These are phyloP conservation scores for Pocillopora meandrina DNA, from an alignment of 92 coral and sea anemone species.

Conservation along the genomic window DNA sequence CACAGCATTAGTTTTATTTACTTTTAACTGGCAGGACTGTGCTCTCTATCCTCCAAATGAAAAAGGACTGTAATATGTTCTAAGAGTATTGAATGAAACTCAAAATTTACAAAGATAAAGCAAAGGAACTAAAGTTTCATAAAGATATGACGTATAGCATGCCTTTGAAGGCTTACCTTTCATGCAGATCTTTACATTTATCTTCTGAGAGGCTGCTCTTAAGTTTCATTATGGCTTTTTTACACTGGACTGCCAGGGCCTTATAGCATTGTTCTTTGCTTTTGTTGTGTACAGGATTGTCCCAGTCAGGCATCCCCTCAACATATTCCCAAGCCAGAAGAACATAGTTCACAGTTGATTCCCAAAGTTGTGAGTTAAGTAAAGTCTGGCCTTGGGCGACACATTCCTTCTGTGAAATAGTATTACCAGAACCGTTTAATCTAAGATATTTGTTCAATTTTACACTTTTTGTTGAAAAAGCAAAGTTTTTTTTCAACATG, in stretches of 20 bases:
- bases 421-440: neutral
- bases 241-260: constrained; percentile 76
- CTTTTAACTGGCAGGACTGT: neutral
- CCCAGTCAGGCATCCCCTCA: constrained; percentile 81
- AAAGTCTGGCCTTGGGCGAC: constrained; percentile 67
- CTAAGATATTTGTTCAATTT: neutral
- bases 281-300: constrained; percentile 76
- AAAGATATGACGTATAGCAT: neutral
- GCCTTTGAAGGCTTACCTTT: constrained; percentile 21
- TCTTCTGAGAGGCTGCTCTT: constrained; percentile 54
- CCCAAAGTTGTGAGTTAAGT: constrained; percentile 59
- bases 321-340: constrained; percentile 78
- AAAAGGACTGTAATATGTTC: neutral
- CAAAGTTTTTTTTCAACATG: neutral
- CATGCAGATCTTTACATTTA: constrained; percentile 35
- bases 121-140: neutral
- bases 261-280: constrained; percentile 77
- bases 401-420: constrained; percentile 72
- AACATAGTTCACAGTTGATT: constrained; percentile 61
- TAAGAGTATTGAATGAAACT: neutral
- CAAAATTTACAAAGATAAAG: neutral
- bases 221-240: constrained; percentile 54
- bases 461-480: neutral
- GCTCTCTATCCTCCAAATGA: neutral
- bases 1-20: too few species aligned